Percentiles rank a stretch among this genome's conserved stretches.
Conservation (phyloP, 2,113 vertebrate species). For the Alexandromys fortis region DNA sequence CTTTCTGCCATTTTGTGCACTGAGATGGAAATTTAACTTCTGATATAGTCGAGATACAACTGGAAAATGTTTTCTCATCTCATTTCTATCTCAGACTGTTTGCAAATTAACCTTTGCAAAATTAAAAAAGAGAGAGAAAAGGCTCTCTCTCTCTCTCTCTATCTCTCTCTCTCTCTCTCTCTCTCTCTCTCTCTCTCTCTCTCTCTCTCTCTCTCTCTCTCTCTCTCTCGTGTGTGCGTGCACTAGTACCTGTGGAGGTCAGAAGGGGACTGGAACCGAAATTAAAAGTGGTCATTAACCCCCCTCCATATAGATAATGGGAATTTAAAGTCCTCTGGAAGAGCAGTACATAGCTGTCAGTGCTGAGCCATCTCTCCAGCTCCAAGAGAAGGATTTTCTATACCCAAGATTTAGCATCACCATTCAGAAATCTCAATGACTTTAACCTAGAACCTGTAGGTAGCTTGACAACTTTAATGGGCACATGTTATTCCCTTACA, state of each 20-base stretch:
- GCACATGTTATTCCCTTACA: neutral
- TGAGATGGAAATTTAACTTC: constrained; percentile 6
- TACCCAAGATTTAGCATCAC: neutral
- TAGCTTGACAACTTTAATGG: neutral
- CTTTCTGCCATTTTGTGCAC: neutral
- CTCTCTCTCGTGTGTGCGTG: neutral
- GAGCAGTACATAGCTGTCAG: no score
- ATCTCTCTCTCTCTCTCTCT: no score
- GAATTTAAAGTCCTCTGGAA: no score
- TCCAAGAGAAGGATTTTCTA: neutral
- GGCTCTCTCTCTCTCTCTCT: neutral
- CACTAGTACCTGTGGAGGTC: no score
- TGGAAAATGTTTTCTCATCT: neutral
- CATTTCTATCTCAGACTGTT: neutral
- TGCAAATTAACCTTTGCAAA: neutral
- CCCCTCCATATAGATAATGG: neutral
- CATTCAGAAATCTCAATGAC: neutral
- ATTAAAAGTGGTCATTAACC: neutral
- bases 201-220: no score
- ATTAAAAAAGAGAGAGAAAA: neutral
- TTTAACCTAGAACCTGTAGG: neutral
- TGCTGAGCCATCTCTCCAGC: neutral
- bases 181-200: no score
- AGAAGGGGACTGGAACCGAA: neutral
- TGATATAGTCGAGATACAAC: neutral